Conservation (phyloP, 2,888 invertebrate species). For the Caenorhabditis macrosperma region DNA sequence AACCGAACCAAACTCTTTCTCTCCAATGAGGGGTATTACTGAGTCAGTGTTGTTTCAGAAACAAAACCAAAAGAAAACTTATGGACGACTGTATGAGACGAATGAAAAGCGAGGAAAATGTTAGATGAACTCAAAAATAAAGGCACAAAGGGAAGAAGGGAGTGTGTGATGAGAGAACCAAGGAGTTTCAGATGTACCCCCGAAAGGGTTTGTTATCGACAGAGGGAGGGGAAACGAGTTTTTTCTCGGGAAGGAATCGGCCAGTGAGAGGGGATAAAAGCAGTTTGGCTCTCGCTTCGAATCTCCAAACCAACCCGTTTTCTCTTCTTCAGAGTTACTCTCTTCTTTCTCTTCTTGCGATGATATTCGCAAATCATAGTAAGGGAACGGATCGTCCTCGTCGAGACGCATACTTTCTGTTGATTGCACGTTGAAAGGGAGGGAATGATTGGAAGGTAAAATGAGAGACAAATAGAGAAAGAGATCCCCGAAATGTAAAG, state of each 20-base stretch:
- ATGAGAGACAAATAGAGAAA: constrained; percentile 39
- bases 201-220: constrained; percentile 10
- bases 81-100: neutral
- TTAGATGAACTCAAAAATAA: constrained; percentile 8
- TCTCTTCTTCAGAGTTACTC: neutral
- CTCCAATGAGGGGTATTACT: neutral
- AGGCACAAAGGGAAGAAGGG: neutral
- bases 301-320: constrained; percentile 31
- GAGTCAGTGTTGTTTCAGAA: neutral
- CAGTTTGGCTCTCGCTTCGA: constrained; percentile 17
- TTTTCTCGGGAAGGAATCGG: constrained; percentile 7
- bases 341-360: constrained; percentile 5
- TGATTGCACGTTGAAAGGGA: neutral
- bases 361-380: constrained; percentile 54
- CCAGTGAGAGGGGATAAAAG: constrained; percentile 7
- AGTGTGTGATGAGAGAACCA: neutral
- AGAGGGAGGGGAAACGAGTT: constrained; percentile 26
- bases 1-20: constrained; percentile 3
- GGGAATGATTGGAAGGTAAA: neutral
- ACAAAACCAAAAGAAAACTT: neutral
- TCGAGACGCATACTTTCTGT: constrained; percentile 57
- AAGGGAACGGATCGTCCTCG: constrained; percentile 77
- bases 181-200: too few relatives aligned
- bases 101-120: neutral
- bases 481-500: too few relatives aligned